These are phyloP conservation scores for Lobophora halterata DNA, from an alignment of 2,888 invertebrate species.

Conservation along the genomic window DNA sequence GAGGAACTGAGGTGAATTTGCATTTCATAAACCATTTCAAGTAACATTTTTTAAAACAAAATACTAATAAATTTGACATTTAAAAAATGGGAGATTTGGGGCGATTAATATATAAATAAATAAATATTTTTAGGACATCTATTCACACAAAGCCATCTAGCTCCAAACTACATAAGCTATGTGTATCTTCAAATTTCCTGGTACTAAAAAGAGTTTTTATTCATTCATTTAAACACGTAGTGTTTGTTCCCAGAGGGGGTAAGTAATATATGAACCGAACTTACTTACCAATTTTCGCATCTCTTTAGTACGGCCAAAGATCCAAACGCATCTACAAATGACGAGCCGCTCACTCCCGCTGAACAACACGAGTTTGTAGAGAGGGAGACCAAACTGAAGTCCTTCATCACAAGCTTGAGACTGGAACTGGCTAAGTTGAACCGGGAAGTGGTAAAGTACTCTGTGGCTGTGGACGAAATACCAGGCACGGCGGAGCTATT, in stretches of 20 bases:
- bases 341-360: conserved; percentile 56
- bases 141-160: not conserved
- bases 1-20: conserved; percentile 55
- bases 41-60: too few species aligned
- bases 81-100: too few species aligned
- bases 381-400: conserved; percentile 61
- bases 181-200: too few species aligned
- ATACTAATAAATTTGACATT: too few species aligned
- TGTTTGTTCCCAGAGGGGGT: too few species aligned
- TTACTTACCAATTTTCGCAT: too few species aligned
- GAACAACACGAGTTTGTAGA: conserved; percentile 66
- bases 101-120: too few species aligned
- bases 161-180: too few species aligned
- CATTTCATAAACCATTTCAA: too few species aligned
- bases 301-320: conserved; percentile 51
- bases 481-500: conserved; percentile 95
- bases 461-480: conserved; percentile 94
- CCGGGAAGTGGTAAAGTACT: conserved; percentile 88
- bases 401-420: conserved; percentile 62
- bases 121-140: too few species aligned
- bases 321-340: conserved; percentile 41
- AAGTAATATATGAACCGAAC: too few species aligned
- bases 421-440: conserved; percentile 89
- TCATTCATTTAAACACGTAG: too few species aligned
- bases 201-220: not conserved